Percentiles rank a stretch among this genome's conserved stretches.
These are phyloP conservation scores for Ectemnius lituratus DNA, from an alignment of 2,888 invertebrate genomes.

Conservation along the genomic window DNA sequence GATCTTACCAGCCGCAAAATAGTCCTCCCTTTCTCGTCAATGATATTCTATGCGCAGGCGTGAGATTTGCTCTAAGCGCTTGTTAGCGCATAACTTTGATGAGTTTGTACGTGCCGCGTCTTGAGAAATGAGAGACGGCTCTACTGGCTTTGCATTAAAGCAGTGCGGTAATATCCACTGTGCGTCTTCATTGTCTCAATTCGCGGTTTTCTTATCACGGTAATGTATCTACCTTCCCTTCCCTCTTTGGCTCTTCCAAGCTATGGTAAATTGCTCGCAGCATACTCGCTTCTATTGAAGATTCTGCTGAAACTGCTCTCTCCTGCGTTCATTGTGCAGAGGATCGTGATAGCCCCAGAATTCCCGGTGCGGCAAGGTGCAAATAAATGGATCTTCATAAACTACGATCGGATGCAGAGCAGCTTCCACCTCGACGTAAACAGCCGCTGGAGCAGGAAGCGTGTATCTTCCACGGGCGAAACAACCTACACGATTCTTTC, in stretches of 20 bases:
- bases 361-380: not conserved
- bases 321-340: no score
- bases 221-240: not conserved
- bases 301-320: not conserved
- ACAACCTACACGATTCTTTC: no score
- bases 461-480: not conserved
- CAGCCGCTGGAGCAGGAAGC: not conserved
- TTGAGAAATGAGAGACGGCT: no score
- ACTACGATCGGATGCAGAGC: constrained; percentile 11
- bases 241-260: not conserved
- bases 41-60: no score
- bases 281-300: not conserved
- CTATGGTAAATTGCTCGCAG: not conserved
- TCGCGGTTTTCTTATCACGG: constrained; percentile 3
- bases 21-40: not conserved
- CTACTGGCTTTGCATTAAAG: no score
- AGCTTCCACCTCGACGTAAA: not conserved
- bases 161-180: no score
- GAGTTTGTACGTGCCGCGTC: no score
- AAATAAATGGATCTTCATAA: constrained; percentile 19
- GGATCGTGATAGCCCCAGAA: not conserved
- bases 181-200: constrained; percentile 8
- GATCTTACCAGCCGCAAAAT: constrained; percentile 22
- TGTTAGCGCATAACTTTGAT: no score
- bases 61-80: no score